Evolutionary conservation across 2,113 vertebrate species (phyloP), one percentile per base, ranked within the genome.

Genomic region (Meles meles): DNA sequence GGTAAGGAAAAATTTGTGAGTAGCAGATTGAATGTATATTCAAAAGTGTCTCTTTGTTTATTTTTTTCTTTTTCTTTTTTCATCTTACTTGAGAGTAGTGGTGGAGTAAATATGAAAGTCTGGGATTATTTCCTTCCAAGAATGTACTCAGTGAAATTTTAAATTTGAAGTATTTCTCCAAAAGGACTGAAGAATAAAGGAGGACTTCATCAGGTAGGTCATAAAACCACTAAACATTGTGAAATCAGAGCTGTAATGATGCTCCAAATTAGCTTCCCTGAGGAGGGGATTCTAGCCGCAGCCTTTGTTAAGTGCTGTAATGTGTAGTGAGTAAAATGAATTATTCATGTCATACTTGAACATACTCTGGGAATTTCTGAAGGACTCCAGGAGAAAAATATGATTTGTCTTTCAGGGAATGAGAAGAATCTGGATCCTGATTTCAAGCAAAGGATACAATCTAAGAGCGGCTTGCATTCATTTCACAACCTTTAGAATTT

Each of bases 291-390:
- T 92, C 90, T 94, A 65, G 90, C 92, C 80, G 1, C 63, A 10
- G 18, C 87, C 86, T 88, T 97, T 92, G 83, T 97, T 98, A 98
- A 96, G 49, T 82, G 23, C 25, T 76, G 39, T 65, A 97, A 95
- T 74, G 25, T 2, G 1, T 92, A 98, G 72, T n/a, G 95, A 97
- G 49, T 96, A 90, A 90, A 95, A 98, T 97, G 6, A 97, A 97
- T 98, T 98, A 98, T 97, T 98, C 97, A 90, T 98, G 90, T 92
- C 97, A 94, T 95, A 97, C 6, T 79, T 76, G 55, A 97, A 96
- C 61, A 34, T 42, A 97, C 92, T 59, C 47, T 94, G 52, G 97
- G 72, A 92, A 97, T 96, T 98, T 98, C 76, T 98, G 90, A 93
- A 96, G 82, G 44, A 69, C 95, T 98, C 61, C 88, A 5, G 52